Base-by-base conservation (phyloP, 2,888 invertebrate species). In the Acanthococcus lagerstroemiae region DNA sequence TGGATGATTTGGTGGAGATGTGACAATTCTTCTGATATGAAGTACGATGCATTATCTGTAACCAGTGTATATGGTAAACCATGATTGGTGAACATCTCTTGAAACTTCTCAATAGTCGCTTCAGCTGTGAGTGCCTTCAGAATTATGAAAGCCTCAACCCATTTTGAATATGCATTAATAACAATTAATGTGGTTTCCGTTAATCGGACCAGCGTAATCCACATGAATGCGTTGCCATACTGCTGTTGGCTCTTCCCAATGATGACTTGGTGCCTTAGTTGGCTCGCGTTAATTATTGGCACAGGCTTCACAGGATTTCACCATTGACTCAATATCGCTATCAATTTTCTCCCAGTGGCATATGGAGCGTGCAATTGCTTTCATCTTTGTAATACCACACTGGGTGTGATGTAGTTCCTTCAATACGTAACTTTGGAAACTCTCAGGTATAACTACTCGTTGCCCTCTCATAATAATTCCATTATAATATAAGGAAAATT, bases 201-300 rank as follows among this genome's bases (percentile, higher is more conserved):
- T 21, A 50, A 65, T 69, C 12, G 72, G 72, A 1, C 72, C 71
- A 21, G 71, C 70, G 56, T 70, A 73, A 61, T 73, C 72, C 1
- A 71, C 70, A 46, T 73, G 73, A 2, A 73, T 66, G 17, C 73
- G 66, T 63, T 72, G 54, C 72, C 72, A 73, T 24, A 68, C 68
- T 19, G 66, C 57, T 22, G 68, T 67, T 25, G 72, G 72, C 58
- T 63, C 67, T n/a, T 69, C 67, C 73, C 73, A 73, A 0, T 68
- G 70, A 57, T 72, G 73, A 6, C 70, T 37, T 9, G 71, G 67
- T 6, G 68, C 70, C 67, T 71, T 73, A 1, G 66, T 56, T 2
- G 72, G 72, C 1, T 7, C n/a, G 1, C 5, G 3, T 25, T 19
- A 12, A 9, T 1, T 1, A 5, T 26, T 17, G 1, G 55, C 55